Evolutionary conservation across 2,797 vertebrate species (phyloP), one percentile per base, ranked within the genome.

Genomic region (Hoplostethus atlanticus): DNA sequence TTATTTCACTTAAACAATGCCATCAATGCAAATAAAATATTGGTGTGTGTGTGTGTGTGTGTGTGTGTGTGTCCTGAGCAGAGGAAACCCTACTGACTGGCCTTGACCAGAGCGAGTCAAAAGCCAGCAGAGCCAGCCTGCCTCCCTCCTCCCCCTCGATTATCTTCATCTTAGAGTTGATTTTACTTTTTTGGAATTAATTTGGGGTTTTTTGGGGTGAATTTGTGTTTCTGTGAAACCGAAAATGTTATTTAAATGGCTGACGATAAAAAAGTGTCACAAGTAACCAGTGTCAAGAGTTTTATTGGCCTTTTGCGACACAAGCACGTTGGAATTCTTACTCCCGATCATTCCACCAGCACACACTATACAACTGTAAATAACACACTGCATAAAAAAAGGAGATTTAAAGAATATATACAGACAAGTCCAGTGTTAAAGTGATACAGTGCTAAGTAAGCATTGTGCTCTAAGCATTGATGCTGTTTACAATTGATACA

Each of bases 81-180:
- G 87, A 80, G 66, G 11, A 91, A 82, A 42, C 86, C 79, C 2
- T 90, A 88, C 81, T 92, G 78, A 91, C 59, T 30, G 51, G 64
- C 3, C 9, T 3, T 3, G 9, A 13, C 34, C 2, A 10, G 21
- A 77, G 5, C 52, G 55, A 48, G 8, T 11, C n/a, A 31, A 59
- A 15, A 6, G 63, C 3, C 52, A 64, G n/a, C 16, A 61, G 68
- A 48, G 25, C 3, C 40, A 2, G 52, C 53, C 28, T 9, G 0
- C 9, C 51, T 17, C 38, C 6, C 40, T 48, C 13, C 36, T 4
- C 8, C 8, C n/a, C 6, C 8, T 25, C 31, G 17, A 9, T 40
- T 8, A 21, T 17, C n/a, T 55, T 13, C 21, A 15, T 55, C 51
- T 44, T 2, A 48, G 13, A 47, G 1, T 78, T 50, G 58, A 16